Evolutionary conservation across 2,113 vertebrate species (phyloP), one percentile per base, ranked within the genome.

Genomic region (Pteropus alecto): DNA sequence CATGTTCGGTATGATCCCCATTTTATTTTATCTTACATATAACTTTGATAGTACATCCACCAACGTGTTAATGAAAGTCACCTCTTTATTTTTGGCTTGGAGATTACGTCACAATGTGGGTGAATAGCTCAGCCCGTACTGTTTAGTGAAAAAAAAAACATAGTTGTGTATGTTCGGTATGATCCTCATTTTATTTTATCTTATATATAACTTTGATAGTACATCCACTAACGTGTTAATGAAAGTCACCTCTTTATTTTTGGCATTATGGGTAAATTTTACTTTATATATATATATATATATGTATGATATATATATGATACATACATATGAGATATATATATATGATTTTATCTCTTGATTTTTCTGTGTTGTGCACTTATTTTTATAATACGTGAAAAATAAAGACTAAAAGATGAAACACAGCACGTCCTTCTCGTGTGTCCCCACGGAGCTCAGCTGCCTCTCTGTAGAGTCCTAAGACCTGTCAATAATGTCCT

Each of bases 391-490:
- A 85, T 18, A 84, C 43, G 21, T 67, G 46, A 46, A 41, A 86
- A 65, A 63, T 22, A 38, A 30, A 24, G 46, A 46, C 46, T 61
- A 28, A 63, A 74, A n/a, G 41, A 11, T 22, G 41, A 76, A 28
- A 15, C 81, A 12, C 2, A 35, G 11, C 5, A 13, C 18, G 77
- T 71, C 46, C 60, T 94, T 61, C 5, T 87, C 1, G 6, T 19
- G 14, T 61, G 60, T 5, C 16, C 30, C 11, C 46, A 0, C 0
- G 0, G 54, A n/a, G 13, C 48, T 38, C 48, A 18, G 46, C 0
- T 33, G 33, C 4, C 48, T 9, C 2, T 22, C 2, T 3, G 0
- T n/a, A 67, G 54, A 33, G 21, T 54, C 6, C 16, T 58, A 43
- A 11, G 21, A 21, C 33, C 6, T 67, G n/a, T 60, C 54, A 19